A percentile compares a stretch with the other conserved stretches of the same genome.
phyloP scores from a whole-genome alignment of 2,113 vertebrate genomes.

The Illadopsis cleaveri region DNA sequence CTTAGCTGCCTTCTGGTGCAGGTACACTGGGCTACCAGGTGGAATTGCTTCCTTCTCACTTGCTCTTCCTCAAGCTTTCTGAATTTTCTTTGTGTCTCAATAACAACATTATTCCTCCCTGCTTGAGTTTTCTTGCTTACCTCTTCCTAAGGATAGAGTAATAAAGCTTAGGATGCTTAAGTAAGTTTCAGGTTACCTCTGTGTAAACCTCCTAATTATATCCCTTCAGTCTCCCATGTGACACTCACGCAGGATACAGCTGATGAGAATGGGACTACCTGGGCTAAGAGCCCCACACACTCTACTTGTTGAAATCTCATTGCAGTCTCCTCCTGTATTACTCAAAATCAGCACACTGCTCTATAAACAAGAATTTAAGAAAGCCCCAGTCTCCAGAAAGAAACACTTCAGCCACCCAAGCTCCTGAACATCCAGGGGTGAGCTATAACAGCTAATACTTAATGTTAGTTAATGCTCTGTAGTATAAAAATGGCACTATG shows the following conservation, averaged over 20 bases:
- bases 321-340: not conserved
- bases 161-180: not conserved
- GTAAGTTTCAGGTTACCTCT: not conserved
- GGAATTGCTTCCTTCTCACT: not conserved
- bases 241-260: not conserved
- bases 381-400: not conserved
- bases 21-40: not conserved
- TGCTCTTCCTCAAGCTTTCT: not conserved
- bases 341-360: not conserved
- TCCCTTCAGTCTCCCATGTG: not conserved
- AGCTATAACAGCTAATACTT: not conserved
- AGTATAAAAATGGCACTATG: not conserved
- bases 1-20: not conserved
- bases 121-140: not conserved
- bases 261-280: not conserved
- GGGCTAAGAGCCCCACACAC: not conserved
- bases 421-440: not conserved
- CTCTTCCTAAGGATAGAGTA: not conserved
- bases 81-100: not conserved
- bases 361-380: not conserved
- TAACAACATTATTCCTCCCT: not conserved
- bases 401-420: not conserved
- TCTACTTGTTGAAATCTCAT: not conserved
- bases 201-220: not conserved
- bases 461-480: not conserved